Evolutionary conservation across 2,113 vertebrate species (phyloP).

Genomic region (Morone chrysops): DNA sequence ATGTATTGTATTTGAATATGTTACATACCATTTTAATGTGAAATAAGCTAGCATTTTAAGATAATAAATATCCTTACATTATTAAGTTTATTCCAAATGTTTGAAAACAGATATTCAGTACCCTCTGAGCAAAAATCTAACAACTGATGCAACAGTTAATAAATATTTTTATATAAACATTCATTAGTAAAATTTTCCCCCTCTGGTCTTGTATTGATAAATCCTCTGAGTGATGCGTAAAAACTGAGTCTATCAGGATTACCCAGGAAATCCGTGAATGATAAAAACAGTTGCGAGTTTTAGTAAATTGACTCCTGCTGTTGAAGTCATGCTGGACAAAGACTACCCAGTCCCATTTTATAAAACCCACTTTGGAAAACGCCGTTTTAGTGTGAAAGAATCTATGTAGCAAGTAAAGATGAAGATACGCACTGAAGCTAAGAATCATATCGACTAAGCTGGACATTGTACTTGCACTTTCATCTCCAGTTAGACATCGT

Average conservation of each 20-base stretch:
- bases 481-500: not conserved
- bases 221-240: not conserved
- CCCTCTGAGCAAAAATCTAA: not conserved
- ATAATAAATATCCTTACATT: not conserved
- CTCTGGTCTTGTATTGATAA: not conserved
- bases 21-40: not conserved
- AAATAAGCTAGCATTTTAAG: not conserved
- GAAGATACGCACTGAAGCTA: not conserved
- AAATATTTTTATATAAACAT: conserved; percentile 14
- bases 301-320: not conserved
- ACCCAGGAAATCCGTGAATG: not conserved
- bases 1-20: too few relatives aligned
- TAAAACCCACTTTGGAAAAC: not conserved
- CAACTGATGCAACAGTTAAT: conserved; percentile 5
- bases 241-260: not conserved
- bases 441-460: not conserved
- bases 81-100: not conserved
- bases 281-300: not conserved
- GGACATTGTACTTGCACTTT: not conserved
- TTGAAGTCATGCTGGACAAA: not conserved
- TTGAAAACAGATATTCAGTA: not conserved
- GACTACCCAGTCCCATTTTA: not conserved
- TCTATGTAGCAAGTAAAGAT: not conserved
- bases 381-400: not conserved
- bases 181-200: not conserved